A percentile compares a stretch with the other conserved stretches of the same genome.
Evolutionary conservation across 2,888 invertebrate species (phyloP).

Genomic region (Acronicta leporina): DNA sequence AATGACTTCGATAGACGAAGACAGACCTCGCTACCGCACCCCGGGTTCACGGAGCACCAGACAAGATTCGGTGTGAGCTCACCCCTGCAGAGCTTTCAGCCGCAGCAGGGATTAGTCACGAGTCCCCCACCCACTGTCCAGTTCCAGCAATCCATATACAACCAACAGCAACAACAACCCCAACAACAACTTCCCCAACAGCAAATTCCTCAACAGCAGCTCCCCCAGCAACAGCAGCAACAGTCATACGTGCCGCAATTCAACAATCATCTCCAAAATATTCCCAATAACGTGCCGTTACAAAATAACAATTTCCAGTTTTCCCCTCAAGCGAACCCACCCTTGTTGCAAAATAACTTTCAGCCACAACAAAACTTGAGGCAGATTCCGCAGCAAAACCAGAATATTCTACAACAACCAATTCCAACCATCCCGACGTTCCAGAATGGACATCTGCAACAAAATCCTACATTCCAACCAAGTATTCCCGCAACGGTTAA

Average conservation of each 20-base stretch:
- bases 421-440: slow-evolving; percentile 77
- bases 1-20: slow-evolving; percentile 86
- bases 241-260: slow-evolving; percentile 81
- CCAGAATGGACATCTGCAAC: slow-evolving; percentile 73
- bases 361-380: slow-evolving; percentile 70
- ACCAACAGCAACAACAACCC: slow-evolving; percentile 60
- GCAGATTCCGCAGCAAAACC: slow-evolving; percentile 67
- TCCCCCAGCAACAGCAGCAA: slow-evolving; percentile 28
- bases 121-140: slow-evolving; percentile 76
- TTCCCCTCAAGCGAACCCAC: slow-evolving; percentile 68
- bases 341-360: slow-evolving; percentile 69
- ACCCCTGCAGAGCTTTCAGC: slow-evolving; percentile 80
- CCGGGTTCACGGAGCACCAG: slow-evolving; percentile 84
- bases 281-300: slow-evolving; percentile 68
- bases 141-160: slow-evolving; percentile 68
- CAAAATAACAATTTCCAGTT: slow-evolving; percentile 74
- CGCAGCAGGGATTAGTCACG: slow-evolving; percentile 67
- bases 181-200: slow-evolving; percentile 13
- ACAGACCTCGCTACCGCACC: slow-evolving; percentile 76
- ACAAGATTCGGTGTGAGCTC: slow-evolving; percentile 84
- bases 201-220: slow-evolving; percentile 54
- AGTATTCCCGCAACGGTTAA: slow-evolving; percentile 68
- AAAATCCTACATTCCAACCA: slow-evolving; percentile 72
- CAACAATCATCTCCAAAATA: slow-evolving; percentile 73
- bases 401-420: slow-evolving; percentile 75